Evolutionary conservation across 35 echinoderm and acorn worm genomes (phyloP), one percentile per base, ranked within the genome.

Genomic region (Acanthaster planci): DNA sequence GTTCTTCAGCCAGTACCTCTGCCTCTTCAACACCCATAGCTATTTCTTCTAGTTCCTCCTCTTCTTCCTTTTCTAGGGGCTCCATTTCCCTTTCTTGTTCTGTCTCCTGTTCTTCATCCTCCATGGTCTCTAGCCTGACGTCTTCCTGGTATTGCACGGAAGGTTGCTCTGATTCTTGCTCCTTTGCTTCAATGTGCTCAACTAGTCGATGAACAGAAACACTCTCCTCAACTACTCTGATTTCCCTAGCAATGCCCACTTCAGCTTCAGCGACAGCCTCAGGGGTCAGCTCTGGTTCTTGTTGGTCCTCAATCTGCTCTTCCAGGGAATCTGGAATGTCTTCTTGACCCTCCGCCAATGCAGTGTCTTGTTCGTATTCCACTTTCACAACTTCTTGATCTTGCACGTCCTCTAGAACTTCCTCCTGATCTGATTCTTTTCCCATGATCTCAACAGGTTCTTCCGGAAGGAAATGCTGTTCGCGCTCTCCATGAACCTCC

Each of bases 321-420:
- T 51, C 52, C 23, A 79, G 12, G 23, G 52, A 40, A 35, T 85
- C 47, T 55, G 68, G 67, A 85, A 84, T 77, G 29, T 85, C 76
- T 78, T 90, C 75, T 31, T 85, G 82, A 56, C 85, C 89, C 2
- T 60, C 87, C 40, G 26, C 78, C 35, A 55, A 21, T 47, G 26
- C 77, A 80, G 42, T 38, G 26, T 42, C 77, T 42, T 42, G 35
- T 80, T 67, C 64, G 27, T 85, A 52, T n/a, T 78, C 89, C 8
- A 67, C 21, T 2, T 79, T 40, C 31, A 76, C 77, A n/a, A 80
- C 55, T 37, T 82, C 85, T 78, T 82, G 23, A 19, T 68, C 55
- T 67, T 44, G 12, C 31, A 40, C 15, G 15, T 59, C 81, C 59
- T 85, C 83, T 60, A n/a, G 59, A 52, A 22, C 55, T 7, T 51